A percentile compares a stretch with the other conserved stretches of the same genome.
Conservation (phyloP, 2,797 vertebrate species). For the Otolemur crassicaudatus region DNA sequence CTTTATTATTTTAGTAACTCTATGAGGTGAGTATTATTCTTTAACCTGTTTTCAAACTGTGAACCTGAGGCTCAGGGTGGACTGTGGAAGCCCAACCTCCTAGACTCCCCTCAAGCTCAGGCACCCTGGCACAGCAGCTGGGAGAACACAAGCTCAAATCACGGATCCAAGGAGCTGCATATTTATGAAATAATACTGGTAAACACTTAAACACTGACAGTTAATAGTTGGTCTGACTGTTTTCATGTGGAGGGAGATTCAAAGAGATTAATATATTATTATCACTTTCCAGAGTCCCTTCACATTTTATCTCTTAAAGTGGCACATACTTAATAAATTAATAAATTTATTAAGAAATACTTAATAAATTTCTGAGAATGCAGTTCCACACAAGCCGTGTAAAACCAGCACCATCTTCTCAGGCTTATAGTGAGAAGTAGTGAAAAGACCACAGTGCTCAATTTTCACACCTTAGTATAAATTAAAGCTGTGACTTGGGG, state of each 20-base stretch:
- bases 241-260: background rate
- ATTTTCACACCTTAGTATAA: background rate
- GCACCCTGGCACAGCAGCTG: background rate
- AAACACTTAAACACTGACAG: background rate
- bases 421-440: background rate
- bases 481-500: background rate
- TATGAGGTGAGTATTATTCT: background rate
- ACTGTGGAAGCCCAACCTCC: background rate
- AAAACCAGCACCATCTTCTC: background rate
- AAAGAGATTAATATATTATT: background rate
- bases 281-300: background rate
- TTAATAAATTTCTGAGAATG: background rate
- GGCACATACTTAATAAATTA: background rate
- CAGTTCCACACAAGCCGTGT: rapidly evolving
- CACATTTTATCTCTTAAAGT: background rate
- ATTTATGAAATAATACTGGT: background rate
- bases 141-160: background rate
- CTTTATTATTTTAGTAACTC: background rate
- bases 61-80: background rate
- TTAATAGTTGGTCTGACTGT: background rate
- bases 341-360: no score
- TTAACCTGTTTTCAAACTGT: background rate
- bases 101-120: background rate
- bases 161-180: no score
- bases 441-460: background rate